These are phyloP conservation scores for Megalopta genalis DNA, from an alignment of 1,140 invertebrate species.

Conservation along the genomic window DNA sequence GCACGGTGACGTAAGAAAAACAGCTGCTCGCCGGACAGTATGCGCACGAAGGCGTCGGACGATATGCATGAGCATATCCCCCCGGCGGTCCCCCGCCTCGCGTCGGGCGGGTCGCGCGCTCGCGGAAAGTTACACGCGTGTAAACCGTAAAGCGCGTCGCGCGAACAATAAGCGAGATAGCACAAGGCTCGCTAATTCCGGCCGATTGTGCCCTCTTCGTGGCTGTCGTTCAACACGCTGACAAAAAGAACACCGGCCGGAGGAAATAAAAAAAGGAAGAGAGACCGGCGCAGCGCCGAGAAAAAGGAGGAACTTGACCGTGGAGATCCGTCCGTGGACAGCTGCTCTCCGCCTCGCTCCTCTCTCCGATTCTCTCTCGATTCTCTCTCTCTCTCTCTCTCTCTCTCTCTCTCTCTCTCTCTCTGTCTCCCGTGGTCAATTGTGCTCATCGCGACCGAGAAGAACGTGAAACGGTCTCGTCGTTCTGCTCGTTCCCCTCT, in stretches of 20 bases:
- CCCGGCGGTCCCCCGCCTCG: not conserved
- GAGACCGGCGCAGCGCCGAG: not conserved
- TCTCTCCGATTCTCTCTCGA: not conserved
- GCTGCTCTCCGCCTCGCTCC: slow-evolving; percentile 38
- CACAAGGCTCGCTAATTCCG: slow-evolving; percentile 71
- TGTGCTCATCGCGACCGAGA: slow-evolving; percentile 16
- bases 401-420: slow-evolving; percentile 1
- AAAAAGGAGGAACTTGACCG: slow-evolving; percentile 54
- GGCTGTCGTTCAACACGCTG: slow-evolving; percentile 59
- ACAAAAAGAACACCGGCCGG: not conserved
- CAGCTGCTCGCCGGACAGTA: slow-evolving; percentile 60
- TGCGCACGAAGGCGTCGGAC: slow-evolving; percentile 46
- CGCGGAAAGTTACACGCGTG: slow-evolving; percentile 32
- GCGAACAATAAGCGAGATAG: slow-evolving; percentile 65
- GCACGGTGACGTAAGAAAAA: slow-evolving; percentile 67
- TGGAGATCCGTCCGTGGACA: slow-evolving; percentile 44
- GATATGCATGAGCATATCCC: slow-evolving; percentile 38
- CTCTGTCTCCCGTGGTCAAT: slow-evolving; percentile 6
- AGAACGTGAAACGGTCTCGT: not conserved
- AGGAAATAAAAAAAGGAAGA: not conserved
- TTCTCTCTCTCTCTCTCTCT: not conserved
- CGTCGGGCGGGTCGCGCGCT: not conserved
- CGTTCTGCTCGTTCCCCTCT: not conserved
- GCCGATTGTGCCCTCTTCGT: slow-evolving; percentile 67
- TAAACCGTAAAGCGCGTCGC: slow-evolving; percentile 42